phyloP scores from a whole-genome alignment of 2,888 invertebrate genomes.

The Orthosia cruda region DNA sequence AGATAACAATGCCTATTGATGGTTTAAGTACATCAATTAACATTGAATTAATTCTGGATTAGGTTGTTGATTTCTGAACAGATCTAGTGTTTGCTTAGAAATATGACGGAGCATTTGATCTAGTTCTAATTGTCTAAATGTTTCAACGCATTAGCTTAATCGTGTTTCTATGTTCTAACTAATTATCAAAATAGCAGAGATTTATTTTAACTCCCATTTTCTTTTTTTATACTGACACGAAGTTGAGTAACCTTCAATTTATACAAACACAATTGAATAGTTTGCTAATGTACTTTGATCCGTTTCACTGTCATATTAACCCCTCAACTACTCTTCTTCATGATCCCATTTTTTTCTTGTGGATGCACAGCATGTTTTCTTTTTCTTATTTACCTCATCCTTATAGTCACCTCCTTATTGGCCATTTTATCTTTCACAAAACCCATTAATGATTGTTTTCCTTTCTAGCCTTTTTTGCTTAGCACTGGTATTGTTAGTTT shows the following conservation, averaged over 20 bases:
- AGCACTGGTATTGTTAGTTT: no score
- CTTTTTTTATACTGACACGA: no score
- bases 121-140: no score
- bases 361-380: background rate
- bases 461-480: background rate
- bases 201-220: background rate
- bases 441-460: background rate
- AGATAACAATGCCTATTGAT: conserved; percentile 54
- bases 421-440: background rate
- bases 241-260: no score
- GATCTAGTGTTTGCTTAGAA: conserved; percentile 20
- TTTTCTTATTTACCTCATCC: background rate
- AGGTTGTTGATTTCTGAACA: conserved; percentile 43
- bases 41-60: conserved; percentile 60
- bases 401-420: background rate
- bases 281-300: no score
- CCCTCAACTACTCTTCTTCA: background rate
- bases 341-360: background rate
- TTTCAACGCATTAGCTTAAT: no score
- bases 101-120: conserved; percentile 25
- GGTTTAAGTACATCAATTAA: conserved; percentile 53
- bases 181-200: background rate
- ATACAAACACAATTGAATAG: no score
- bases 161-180: background rate
- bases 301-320: background rate